Percentiles rank a stretch among this genome's conserved stretches.
Conservation (phyloP, 23 tunicate species). For the Styela plicata region DNA sequence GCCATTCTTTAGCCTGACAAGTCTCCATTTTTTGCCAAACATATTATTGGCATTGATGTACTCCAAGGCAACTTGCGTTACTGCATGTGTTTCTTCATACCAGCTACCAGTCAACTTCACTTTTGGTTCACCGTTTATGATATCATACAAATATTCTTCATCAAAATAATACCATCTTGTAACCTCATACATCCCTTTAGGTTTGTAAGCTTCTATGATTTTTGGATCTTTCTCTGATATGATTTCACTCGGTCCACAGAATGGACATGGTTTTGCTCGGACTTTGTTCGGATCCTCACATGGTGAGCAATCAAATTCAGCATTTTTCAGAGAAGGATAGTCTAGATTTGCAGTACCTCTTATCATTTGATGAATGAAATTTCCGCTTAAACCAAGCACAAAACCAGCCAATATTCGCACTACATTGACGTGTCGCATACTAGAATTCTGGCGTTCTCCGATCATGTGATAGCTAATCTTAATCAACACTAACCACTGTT, state of each 20-base stretch:
- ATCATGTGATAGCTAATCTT: background rate
- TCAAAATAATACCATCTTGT: constrained; percentile 78
- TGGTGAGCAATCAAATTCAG: constrained; percentile 10
- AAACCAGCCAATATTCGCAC: constrained; percentile 9
- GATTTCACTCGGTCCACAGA: constrained; percentile 15
- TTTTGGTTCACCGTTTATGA: constrained; percentile 85
- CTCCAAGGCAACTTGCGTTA: constrained; percentile 59
- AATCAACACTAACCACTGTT: no score
- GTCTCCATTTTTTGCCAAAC: constrained; percentile 55
- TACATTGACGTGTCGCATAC: background rate
- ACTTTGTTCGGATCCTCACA: constrained; percentile 20
- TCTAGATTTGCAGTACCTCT: background rate
- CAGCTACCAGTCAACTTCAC: constrained; percentile 35
- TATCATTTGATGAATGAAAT: constrained; percentile 3
- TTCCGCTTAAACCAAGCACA: background rate
- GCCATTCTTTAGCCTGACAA: constrained; percentile 49
- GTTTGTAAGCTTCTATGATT: constrained; percentile 47
- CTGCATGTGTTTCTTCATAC: constrained; percentile 59
- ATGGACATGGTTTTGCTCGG: constrained; percentile 26
- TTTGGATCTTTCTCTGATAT: background rate
- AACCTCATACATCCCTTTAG: constrained; percentile 93
- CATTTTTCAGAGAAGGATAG: background rate
- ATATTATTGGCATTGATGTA: constrained; percentile 70
- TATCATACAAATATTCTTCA: constrained; percentile 68
- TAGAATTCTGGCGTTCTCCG: background rate